A percentile compares a stretch with the other conserved stretches of the same genome.
These are phyloP conservation scores for Caenorhabditis drosophilae DNA, from an alignment of 2,888 invertebrate genomes.

Conservation along the genomic window DNA sequence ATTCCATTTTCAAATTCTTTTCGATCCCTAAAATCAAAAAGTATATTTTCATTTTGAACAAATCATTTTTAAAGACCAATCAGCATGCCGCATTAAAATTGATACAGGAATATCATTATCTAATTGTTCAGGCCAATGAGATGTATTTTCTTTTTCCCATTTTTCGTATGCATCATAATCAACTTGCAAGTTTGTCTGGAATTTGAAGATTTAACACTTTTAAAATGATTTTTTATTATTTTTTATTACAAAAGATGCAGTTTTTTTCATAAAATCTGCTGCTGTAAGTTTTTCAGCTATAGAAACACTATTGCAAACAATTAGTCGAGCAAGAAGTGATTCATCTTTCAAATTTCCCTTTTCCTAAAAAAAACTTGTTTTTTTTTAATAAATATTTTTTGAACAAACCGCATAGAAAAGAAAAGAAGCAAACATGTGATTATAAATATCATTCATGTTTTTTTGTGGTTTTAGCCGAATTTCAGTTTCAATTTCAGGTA, in stretches of 20 bases:
- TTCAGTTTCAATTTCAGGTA: conserved; percentile 21
- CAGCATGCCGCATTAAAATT: conserved; percentile 17
- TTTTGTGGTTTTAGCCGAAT: conserved; percentile 21
- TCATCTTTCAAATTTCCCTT: conserved; percentile 7
- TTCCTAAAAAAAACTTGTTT: conserved; percentile 2
- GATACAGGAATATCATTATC: conserved; percentile 20
- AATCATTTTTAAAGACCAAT: conserved; percentile 1
- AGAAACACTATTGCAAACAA: conserved; percentile 28
- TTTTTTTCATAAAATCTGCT: conserved; percentile 22
- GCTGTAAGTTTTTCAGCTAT: conserved; percentile 33
- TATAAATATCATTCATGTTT: conserved; percentile 20
- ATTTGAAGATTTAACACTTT: not conserved
- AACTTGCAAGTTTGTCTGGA: conserved; percentile 3
- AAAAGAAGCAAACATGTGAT: conserved; percentile 26
- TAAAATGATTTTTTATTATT: not conserved
- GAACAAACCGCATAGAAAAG: conserved; percentile 13
- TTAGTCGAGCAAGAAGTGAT: conserved; percentile 17
- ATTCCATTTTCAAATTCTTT: conserved; percentile 24
- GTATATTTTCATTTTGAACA: not conserved
- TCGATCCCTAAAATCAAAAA: conserved; percentile 26
- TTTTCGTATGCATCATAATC: conserved; percentile 10
- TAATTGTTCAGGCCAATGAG: conserved; percentile 26
- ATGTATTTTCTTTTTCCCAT: conserved; percentile 17
- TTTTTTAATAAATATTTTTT: not conserved
- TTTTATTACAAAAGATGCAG: conserved; percentile 2